phyloP scores from a whole-genome alignment of 2,113 vertebrate species.

The Brienomyrus longianalis region DNA sequence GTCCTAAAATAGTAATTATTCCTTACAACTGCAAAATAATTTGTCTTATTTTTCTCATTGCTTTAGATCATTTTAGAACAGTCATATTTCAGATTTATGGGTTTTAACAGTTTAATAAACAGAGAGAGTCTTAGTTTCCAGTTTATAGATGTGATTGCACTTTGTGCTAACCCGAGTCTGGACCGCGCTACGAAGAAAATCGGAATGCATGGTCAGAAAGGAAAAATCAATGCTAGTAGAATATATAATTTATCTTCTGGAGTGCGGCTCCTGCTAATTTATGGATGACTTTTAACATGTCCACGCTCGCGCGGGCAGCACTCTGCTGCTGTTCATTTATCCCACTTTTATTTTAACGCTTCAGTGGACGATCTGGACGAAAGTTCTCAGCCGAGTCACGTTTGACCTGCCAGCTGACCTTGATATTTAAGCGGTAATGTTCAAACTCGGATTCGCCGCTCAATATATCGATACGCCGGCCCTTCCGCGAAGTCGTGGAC shows the following conservation, averaged over 20 bases:
- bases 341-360: not conserved
- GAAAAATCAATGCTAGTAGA: not conserved
- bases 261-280: not conserved
- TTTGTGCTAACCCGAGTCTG: not conserved
- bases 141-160: not conserved
- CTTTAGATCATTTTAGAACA: not conserved
- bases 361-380: not conserved
- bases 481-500: not conserved
- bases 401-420: not conserved
- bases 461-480: not conserved
- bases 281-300: not conserved
- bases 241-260: constrained; percentile 8
- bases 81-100: not conserved
- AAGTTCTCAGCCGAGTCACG: not conserved
- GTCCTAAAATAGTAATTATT: not conserved
- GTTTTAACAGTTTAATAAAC: not conserved
- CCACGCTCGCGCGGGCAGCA: not conserved
- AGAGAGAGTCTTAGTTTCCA: not conserved
- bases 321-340: not conserved
- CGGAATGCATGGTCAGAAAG: not conserved
- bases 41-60: not conserved
- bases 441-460: not conserved
- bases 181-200: not conserved
- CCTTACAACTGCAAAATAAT: not conserved
- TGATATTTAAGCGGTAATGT: not conserved